Evolutionary conservation across 2,797 vertebrate species (phyloP).

Genomic region (Neosilurus mollespiculum): DNA sequence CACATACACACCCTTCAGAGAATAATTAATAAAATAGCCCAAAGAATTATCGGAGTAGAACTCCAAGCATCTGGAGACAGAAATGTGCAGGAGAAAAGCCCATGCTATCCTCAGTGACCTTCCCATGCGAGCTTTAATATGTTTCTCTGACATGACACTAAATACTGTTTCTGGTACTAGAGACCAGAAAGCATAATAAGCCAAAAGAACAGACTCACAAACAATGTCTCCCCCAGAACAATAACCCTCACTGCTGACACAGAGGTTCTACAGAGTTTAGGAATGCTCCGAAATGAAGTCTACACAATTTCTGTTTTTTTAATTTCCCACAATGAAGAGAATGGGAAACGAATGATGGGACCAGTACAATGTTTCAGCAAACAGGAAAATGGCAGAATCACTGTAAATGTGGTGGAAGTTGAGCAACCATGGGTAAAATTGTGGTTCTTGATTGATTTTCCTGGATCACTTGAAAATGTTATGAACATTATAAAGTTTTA

Average conservation of each 20-base stretch:
- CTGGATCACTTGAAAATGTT: neutral
- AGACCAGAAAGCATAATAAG: constrained; percentile 3
- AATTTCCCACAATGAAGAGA: neutral
- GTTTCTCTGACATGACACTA: constrained; percentile 27
- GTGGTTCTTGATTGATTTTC: neutral
- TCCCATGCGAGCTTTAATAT: neutral
- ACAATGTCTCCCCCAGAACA: neutral
- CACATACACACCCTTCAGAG: constrained; percentile 10
- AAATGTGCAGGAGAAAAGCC: constrained; percentile 10
- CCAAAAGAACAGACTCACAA: neutral
- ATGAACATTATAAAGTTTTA: neutral
- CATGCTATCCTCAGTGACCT: constrained; percentile 16
- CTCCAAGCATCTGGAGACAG: constrained; percentile 8
- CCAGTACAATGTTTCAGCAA: neutral
- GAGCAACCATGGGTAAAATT: neutral
- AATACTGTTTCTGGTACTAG: constrained; percentile 44
- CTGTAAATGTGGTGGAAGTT: neutral
- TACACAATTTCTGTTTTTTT: neutral
- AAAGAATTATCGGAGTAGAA: neutral
- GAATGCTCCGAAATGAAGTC: neutral
- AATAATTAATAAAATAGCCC: constrained; percentile 6
- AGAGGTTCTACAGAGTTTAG: neutral
- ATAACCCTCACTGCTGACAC: constrained; percentile 8
- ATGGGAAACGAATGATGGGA: neutral
- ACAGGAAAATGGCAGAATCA: neutral